Evolutionary conservation across 2,888 invertebrate species (phyloP), one percentile per base, ranked within the genome.

Genomic region (Biston stratarius): DNA sequence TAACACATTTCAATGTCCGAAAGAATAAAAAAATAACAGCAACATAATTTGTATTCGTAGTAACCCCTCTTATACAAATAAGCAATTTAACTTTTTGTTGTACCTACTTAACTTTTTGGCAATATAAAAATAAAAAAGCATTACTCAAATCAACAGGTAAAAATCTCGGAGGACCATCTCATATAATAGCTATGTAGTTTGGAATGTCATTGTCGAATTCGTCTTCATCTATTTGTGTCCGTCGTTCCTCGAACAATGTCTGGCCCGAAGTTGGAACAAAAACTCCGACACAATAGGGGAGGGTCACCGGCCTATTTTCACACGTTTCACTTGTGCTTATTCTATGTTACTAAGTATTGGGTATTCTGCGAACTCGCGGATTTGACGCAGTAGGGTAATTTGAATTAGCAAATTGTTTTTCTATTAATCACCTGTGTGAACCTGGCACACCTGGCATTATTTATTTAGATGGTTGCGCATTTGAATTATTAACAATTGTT

Each of bases 221-320:
- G 33, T 48, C 51, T 70, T 45, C 67, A 70, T 71, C 67, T 55
- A 51, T 61, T 56, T 49, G 56, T 45, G 61, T 56, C 56, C 53
- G 40, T 53, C 47, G 44, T 52, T 44, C 42, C 47, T 76, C 71
- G 67, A 76, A 75, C 72, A 78, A 71, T 72, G 76, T 74, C 78
- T 72, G 79, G 82, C 73, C 80, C 80, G 78, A 78, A 82, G 77
- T 75, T 71, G 79, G 77, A 80, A 86, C 85, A 87, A 88, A 85
- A 85, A 85, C 77, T 75, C 66, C 62, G 78, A 81, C 85, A 89
- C 87, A 88, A 87, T 83, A 66, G 82, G 70, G 83, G 70, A 70
- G 77, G 82, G 80, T 74, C 78, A 75, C 68, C 80, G 78, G 80
- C 80, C 83, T 84, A 79, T 84, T 80, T 83, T 83, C 83, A 85